A percentile compares a stretch with the other conserved stretches of the same genome.
These are phyloP conservation scores for Kuschelorhynchus macadamiae DNA, from an alignment of 2,888 invertebrate genomes.

Conservation along the genomic window DNA sequence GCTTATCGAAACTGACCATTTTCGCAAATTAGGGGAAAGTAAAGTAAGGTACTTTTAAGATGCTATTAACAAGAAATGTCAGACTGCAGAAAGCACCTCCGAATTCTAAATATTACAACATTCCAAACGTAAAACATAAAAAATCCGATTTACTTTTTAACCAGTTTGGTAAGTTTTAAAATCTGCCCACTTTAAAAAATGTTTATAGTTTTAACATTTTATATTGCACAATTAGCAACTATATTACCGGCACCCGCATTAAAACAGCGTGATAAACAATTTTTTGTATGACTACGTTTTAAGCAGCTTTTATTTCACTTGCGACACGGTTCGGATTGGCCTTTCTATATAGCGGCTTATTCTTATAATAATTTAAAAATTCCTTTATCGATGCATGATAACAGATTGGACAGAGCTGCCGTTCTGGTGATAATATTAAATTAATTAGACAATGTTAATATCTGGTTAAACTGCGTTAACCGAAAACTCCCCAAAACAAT, in stretches of 20 bases:
- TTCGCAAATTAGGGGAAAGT: no score
- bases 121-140: slow-evolving; percentile 26
- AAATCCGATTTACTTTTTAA: slow-evolving; percentile 32
- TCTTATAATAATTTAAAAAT: background rate
- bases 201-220: slow-evolving; percentile 44
- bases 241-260: slow-evolving; percentile 42
- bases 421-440: no score
- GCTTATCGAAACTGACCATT: no score
- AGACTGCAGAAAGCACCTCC: no score
- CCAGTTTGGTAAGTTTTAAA: slow-evolving; percentile 34
- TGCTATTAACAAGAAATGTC: no score
- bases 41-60: background rate
- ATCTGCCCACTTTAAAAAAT: slow-evolving; percentile 36
- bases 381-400: background rate
- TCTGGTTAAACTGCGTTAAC: no score
- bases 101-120: slow-evolving; percentile 4
- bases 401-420: no score
- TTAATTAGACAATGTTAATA: no score
- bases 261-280: slow-evolving; percentile 39
- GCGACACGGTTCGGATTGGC: no score
- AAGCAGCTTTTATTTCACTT: slow-evolving; percentile 21
- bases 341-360: slow-evolving; percentile 18
- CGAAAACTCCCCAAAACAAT: no score
- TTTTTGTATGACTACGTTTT: slow-evolving; percentile 23
- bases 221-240: slow-evolving; percentile 40